Base-by-base conservation (phyloP, 2,113 vertebrate genomes). In the Eonycteris spelaea region DNA sequence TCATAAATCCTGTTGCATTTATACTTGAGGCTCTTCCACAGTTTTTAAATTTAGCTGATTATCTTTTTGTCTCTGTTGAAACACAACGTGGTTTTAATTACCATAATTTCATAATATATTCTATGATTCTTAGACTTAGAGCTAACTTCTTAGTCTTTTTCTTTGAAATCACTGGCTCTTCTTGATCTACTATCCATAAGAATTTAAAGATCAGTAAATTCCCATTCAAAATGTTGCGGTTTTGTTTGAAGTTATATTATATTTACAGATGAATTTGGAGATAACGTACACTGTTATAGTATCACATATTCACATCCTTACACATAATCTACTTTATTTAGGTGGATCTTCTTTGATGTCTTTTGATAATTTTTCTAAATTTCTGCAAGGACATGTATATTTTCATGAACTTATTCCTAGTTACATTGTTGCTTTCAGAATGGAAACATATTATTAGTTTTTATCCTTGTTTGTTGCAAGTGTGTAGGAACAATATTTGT, bases 91-190 rank as follows among this genome's bases (percentile, higher is more conserved):
- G 48, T 89, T 95, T 90, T 82, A 73, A 35, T 78, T 51, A 74
- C 24, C 28, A 79, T n/a, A 89, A 85, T 92, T 96, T 95, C 57
- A 83, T 51, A 78, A 28, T 57, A 45, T 51, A 63, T 85, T 75
- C 80, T 75, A 86, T 63, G 12, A 83, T 4, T 86, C 40, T 65
- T 30, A 61, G 22, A 43, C 5, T 48, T 45, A 55, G 6, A 51
- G 21, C 24, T 79, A 84, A 73, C 48, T 53, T 79, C 28, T 77
- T 67, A 35, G 21, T 28, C 2, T 21, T 85, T 71, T 83, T 65
- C 43, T 88, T 82, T 86, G 35, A 78, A 93, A 82, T 26, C 13
- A 6, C 15, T 51, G n/a, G 3, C 6, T 53, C 24, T 53, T 84
- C 51, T 63, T 53, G 22, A 83, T 15, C 3, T 18, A 78, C 6